Base-by-base conservation (phyloP, 1,140 invertebrate genomes). In the Drosophila sp. region DNA sequence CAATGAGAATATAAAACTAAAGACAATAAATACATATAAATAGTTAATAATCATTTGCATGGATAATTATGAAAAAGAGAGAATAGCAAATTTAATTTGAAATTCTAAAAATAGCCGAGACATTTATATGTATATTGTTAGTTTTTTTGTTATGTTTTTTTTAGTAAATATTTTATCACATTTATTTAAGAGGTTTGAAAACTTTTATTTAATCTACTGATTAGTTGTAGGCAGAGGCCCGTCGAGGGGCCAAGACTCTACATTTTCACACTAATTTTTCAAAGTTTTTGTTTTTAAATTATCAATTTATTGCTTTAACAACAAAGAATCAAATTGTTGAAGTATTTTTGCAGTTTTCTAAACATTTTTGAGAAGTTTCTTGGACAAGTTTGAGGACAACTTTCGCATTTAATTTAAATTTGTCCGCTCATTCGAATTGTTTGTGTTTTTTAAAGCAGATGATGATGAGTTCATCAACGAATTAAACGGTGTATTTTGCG, bases 41-140 rank as follows among this genome's bases (percentile, higher is more conserved):
- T 58, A 38, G 56, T 58, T 58, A 58, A 58, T 58, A 35, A 58
- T 58, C 17, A 38, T 64, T 63, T 47, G 35, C 29, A 41, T 63
- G 25, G 23, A 47, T 47, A 17, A 47, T 47, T 50, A 50, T 50
- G 44, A 50, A 27, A 44, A 11, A 47, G 27, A 54, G 29, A 62
- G 40, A 64, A 64, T 7, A 17, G 17, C 27, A 35, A 64, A 64
- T 50, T 50, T 10, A 50, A 47, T 44, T 50, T 64, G 17, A 44
- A 17, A 40, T 58, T 58, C 56, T 38, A 38, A 38, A 25, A 58
- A 58, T 38, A 58, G 32, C 7, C 44, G 27, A 33, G 56, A 17
- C 32, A 58, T 58, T 25, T 8, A 23, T 47, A 23, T 25, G 2
- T n/a, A 7, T 58, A 58, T 0, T 10, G 25, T 27, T 10, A 8